Evolutionary conservation across 2,113 vertebrate species (phyloP), one percentile per base, ranked within the genome.

Genomic region (Prinia subflava): DNA sequence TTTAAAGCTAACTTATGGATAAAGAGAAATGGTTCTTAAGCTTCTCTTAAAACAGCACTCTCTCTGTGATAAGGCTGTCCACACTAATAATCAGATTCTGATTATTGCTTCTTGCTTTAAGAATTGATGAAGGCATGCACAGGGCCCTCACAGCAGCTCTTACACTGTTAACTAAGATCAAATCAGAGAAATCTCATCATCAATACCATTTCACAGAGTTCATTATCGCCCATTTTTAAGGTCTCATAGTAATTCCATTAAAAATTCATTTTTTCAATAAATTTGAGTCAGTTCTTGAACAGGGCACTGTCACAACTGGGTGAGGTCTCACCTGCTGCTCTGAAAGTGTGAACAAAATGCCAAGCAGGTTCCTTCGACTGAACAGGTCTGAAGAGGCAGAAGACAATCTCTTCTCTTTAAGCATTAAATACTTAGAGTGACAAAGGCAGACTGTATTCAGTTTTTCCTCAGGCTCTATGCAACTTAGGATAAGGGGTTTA

Each of bases 191-290:
- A 27, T 74, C n/a, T 33, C 22, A 39, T 41, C 37, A 60, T 22
- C 31, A 35, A 11, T 70, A 44, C 27, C 52, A 27, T 46, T 57
- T 78, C 33, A 87, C n/a, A 10, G 13, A 44, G 15, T 77, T 78
- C 52, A 78, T 24, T 28, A 37, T 49, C 35, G 15, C 27, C 1
- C 1, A 31, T 90, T 91, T 90, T 67, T 18, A 84, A 78, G 18
- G 87, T 74, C 31, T 78, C 12, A 13, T 15, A 33, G 57, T 62
- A 75, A 84, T 53, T 49, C 41, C 0, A 0, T 52, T 0, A 46
- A 63, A 27, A 57, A 74, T 11, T 25, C 13, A 19, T 20, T 13
- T 25, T 57, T 55, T 13, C 49, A 67, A 22, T 42, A 35, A 24
- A 67, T 67, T 24, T 69, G 46, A 49, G 39, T 59, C 35, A 59